Evolutionary conservation across 1,140 invertebrate species (phyloP), one percentile per base, ranked within the genome.

Genomic region (Caenorhabditis inopinata): DNA sequence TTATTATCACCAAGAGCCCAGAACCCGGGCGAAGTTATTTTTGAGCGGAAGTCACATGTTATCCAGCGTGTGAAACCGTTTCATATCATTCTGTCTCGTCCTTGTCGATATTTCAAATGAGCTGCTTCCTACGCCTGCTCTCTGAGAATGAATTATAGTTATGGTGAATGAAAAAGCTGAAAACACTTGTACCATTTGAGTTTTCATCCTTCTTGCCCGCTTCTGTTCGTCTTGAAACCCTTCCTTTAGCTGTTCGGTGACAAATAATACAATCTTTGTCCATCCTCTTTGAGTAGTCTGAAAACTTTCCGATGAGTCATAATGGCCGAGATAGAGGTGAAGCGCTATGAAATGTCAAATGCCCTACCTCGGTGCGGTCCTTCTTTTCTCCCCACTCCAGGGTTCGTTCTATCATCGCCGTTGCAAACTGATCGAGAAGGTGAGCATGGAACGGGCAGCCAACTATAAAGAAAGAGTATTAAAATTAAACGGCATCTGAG

Each of bases 351-450:
- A n/a, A n/a, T n/a, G n/a, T n/a, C n/a, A n/a, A n/a, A n/a, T n/a
- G n/a, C n/a, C n/a, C 4, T 14, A 80, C 79, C 79, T 81, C 79
- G 11, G 79, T 81, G n/a, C 79, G 25, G 35, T 81, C 74, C 18
- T 78, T 81, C 25, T 81, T 81, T 46, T 81, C 79, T 76, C 79
- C 79, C 79, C 79, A 81, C 78, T 81, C 79, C 21, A 81, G 47
- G 5, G 79, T 81, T 38, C 79, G 21, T 42, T 81, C 79, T 25
- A 81, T 81, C 74, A 81, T 81, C 16, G 79, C 79, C 11, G 73
- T 76, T 21, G 79, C 79, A 49, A 81, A 81, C 27, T 62, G 74
- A 29, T 81, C 79, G 12, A 81, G 47, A 78, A 77, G 29, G 18
- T 42, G 32, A 1, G 79, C 79, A 11, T 73, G 79, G 46, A 81